Evolutionary conservation across 2,888 invertebrate genomes (phyloP).

Genomic region (Cephus rjabovi): DNA sequence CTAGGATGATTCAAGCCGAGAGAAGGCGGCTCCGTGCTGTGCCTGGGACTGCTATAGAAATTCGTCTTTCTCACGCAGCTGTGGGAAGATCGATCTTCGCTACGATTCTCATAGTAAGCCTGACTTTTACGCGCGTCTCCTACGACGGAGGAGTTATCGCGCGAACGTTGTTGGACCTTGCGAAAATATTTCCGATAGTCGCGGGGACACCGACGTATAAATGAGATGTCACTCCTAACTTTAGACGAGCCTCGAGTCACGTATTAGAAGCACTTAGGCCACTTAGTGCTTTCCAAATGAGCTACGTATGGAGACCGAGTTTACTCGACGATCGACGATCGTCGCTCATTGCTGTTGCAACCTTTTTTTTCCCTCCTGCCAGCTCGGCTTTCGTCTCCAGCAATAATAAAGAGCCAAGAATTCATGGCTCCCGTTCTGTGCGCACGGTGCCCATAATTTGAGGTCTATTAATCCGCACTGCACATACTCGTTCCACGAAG

Average conservation of each 20-base stretch:
- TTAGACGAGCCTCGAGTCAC: neutral
- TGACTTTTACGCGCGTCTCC: neutral
- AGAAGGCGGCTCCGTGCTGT: slow-evolving; percentile 20
- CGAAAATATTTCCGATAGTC: neutral
- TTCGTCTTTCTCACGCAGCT: slow-evolving; percentile 41
- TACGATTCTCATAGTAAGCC: neutral
- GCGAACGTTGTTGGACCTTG: neutral
- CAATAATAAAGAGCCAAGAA: neutral
- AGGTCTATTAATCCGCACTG: neutral
- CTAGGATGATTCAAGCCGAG: neutral
- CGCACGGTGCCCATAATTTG: neutral
- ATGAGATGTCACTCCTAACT: neutral
- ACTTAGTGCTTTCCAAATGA: slow-evolving; percentile 28
- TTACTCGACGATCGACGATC: neutral
- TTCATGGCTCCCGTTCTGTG: neutral
- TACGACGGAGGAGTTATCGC: neutral
- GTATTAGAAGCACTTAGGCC: slow-evolving; percentile 38
- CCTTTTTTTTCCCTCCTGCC: neutral
- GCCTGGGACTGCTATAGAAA: slow-evolving; percentile 37
- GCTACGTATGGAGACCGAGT: neutral
- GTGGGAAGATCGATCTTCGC: slow-evolving; percentile 40
- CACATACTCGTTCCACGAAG: neutral
- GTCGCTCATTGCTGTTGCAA: neutral
- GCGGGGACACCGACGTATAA: neutral
- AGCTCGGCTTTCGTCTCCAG: neutral